Conservation (phyloP, 2,888 invertebrate genomes). For the Campoplex nolae region DNA sequence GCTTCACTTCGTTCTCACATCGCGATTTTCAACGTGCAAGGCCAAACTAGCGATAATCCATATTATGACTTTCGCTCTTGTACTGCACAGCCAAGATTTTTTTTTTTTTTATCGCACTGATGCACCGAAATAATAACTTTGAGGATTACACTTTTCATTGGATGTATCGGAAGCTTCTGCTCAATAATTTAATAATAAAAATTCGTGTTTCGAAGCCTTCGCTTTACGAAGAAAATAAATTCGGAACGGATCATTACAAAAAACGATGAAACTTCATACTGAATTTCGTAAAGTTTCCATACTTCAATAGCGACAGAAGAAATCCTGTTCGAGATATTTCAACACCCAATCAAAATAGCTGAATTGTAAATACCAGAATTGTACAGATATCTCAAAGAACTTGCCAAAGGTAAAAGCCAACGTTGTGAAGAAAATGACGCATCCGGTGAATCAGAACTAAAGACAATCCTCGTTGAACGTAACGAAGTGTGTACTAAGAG, state of each 20-base stretch:
- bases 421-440: conserved; percentile 15
- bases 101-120: neutral
- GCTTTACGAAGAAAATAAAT: neutral
- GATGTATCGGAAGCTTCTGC: neutral
- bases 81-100: neutral
- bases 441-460: neutral
- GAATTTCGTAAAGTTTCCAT: neutral
- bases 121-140: neutral
- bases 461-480: neutral
- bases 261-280: neutral
- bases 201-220: neutral
- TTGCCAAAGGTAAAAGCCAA: neutral
- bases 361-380: neutral
- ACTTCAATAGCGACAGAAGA: neutral
- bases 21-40: conserved; percentile 54
- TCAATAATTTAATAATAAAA: neutral
- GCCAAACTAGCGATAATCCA: conserved; percentile 58
- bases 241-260: neutral
- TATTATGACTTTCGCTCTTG: conserved; percentile 22
- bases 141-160: neutral
- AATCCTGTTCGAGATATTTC: neutral
- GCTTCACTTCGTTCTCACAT: conserved; percentile 49
- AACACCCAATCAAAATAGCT: neutral
- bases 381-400: neutral
- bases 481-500: conserved; percentile 32